Conservation (phyloP, 2,113 vertebrate species). For the Marmota flaviventris region DNA sequence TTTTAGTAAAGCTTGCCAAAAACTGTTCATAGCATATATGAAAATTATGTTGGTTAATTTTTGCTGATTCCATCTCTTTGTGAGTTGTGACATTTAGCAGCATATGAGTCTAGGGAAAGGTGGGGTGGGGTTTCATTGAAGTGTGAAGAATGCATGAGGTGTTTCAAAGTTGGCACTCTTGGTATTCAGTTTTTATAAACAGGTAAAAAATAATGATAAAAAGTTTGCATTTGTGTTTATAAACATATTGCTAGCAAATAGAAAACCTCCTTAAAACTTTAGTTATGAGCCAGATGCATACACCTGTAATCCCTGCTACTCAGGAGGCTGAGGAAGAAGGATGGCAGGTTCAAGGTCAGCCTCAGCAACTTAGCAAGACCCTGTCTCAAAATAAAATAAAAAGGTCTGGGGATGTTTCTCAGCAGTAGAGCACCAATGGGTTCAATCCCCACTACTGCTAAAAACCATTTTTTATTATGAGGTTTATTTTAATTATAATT, state of each 20-base stretch:
- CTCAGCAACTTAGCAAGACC: not conserved
- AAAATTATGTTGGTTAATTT: not conserved
- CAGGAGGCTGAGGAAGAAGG: not conserved
- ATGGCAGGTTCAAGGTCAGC: not conserved
- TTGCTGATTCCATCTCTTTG: not conserved
- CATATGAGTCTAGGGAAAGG: not conserved
- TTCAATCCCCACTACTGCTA: not conserved
- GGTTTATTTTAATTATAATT: not conserved
- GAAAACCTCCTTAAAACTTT: conserved; percentile 10
- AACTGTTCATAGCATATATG: not conserved
- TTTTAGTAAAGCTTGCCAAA: not conserved
- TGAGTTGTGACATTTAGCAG: not conserved
- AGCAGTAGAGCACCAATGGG: not conserved
- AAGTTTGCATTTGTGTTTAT: not conserved
- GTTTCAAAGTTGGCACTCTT: not conserved
- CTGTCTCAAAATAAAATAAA: not conserved
- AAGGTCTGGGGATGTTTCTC: not conserved
- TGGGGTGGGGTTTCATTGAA: not conserved
- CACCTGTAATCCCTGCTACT: not conserved
- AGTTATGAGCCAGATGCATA: not conserved
- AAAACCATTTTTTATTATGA: not conserved
- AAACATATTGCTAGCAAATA: not conserved
- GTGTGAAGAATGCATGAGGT: not conserved
- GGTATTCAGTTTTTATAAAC: not conserved
- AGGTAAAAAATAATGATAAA: not conserved